Evolutionary conservation across 2,113 vertebrate genomes (phyloP), one percentile per base, ranked within the genome.

Genomic region (Tapirus terrestris): DNA sequence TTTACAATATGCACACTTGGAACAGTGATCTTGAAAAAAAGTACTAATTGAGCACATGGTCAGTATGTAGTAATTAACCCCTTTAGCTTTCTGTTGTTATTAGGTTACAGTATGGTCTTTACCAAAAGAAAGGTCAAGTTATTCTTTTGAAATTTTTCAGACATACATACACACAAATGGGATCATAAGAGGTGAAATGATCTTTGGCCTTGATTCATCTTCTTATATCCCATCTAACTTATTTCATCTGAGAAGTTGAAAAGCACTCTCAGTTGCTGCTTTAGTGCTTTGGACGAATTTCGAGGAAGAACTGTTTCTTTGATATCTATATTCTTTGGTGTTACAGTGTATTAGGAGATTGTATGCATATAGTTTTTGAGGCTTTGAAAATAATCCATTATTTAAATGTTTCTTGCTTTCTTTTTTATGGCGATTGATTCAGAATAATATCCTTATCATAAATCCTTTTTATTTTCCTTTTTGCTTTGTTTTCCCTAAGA

Each of bases 1-100:
- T 94, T 95, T 33, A 25, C 56, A 95, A 76, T 88, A 68, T 92
- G 68, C 65, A 31, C 33, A 97, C 43, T 63, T 33, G 73, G 95
- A 83, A 93, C 73, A 89, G 27, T 89, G 70, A 75, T 39, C 60
- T 73, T 88, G 89, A 80, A 79, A 79, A 61, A 33, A 89, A 79
- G 29, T 82, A n/a, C 84, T 56, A 73, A 88, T 85, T 96, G 51
- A 60, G 51, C 12, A 73, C 91, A 86, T 58, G 51, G 63, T 82
- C 60, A 68, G 36, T 83, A 94, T 80, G 17, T 63, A 45, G 23
- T 60, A 60, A 60, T 21, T 60, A 60, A 58, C 45, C 48, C 45
- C 65, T 13, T 84, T 89, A 67, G 91, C 60, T 95, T 91, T 94
- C 68, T 84, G 51, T 76, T 91, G n/a, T 53, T 23, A 83, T 51